These are phyloP conservation scores for Pseudeuparius sepicola DNA, from an alignment of 2,888 invertebrate species.

Conservation along the genomic window DNA sequence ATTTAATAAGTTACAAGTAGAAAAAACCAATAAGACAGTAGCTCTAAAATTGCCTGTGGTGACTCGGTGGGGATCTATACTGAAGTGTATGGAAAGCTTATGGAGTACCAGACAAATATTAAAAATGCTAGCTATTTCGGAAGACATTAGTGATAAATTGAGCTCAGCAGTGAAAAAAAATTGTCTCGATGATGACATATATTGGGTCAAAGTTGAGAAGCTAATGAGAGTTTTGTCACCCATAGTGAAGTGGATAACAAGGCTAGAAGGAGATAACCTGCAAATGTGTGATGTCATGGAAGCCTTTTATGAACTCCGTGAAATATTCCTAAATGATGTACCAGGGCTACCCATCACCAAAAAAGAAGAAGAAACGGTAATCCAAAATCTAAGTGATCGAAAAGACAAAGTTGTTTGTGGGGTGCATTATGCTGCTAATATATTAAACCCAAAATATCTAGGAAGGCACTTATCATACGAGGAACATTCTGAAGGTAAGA, in stretches of 20 bases:
- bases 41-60: conserved; percentile 17
- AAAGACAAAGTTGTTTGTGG: conserved; percentile 2
- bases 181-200: conserved; percentile 9
- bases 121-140: conserved; percentile 6
- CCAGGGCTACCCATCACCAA: conserved; percentile 6
- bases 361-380: conserved; percentile 6
- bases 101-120: conserved; percentile 2
- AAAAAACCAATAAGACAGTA: conserved; percentile 6
- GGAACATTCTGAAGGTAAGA: conserved; percentile 5
- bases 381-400: not conserved
- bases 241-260: conserved; percentile 9
- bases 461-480: conserved; percentile 2
- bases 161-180: conserved; percentile 7
- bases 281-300: conserved; percentile 4
- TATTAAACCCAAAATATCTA: conserved; percentile 7
- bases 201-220: conserved; percentile 9
- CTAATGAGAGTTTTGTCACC: conserved; percentile 4
- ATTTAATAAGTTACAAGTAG: not conserved
- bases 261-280: conserved; percentile 8
- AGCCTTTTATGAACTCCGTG: conserved; percentile 4
- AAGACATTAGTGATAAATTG: conserved; percentile 6
- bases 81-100: conserved; percentile 10
- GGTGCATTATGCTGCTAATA: conserved; percentile 5
- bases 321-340: conserved; percentile 1
- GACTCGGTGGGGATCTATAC: conserved; percentile 17